These are phyloP conservation scores for Noctua janthina DNA, from an alignment of 2,888 invertebrate species.

Conservation along the genomic window DNA sequence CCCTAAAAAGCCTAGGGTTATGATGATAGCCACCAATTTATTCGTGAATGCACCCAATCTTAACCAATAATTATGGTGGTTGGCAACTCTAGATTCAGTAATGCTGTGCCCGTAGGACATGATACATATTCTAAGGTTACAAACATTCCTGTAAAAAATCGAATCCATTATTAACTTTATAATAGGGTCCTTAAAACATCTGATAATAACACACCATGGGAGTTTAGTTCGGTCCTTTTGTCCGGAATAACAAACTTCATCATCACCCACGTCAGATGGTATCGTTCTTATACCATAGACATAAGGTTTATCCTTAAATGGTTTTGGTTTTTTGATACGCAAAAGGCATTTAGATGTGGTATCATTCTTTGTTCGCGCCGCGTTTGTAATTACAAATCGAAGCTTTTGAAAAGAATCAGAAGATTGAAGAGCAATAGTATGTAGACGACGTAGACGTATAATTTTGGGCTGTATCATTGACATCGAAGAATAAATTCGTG, in stretches of 20 bases:
- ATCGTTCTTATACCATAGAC: conserved; percentile 13
- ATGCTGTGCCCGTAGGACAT: conserved; percentile 55
- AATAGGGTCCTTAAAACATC: conserved; percentile 71
- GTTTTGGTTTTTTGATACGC: conserved; percentile 23
- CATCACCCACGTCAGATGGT: not conserved
- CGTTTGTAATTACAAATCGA: conserved; percentile 72
- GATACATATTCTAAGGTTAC: conserved; percentile 58
- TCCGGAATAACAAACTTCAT: conserved; percentile 46
- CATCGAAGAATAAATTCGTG: conserved; percentile 37
- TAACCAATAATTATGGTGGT: conserved; percentile 46
- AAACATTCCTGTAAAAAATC: conserved; percentile 60
- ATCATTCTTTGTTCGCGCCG: conserved; percentile 73
- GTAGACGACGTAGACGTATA: conserved; percentile 58
- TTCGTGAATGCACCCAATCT: conserved; percentile 9
- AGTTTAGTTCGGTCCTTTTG: conserved; percentile 69
- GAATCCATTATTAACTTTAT: conserved; percentile 73
- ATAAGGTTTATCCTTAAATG: conserved; percentile 41
- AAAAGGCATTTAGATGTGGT: conserved; percentile 38
- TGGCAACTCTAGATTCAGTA: conserved; percentile 40
- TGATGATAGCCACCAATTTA: conserved; percentile 16
- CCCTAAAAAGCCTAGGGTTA: conserved; percentile 11
- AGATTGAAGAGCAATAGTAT: conserved; percentile 65
- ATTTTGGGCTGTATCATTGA: conserved; percentile 62
- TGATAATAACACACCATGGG: conserved; percentile 73
- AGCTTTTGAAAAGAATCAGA: conserved; percentile 69